Evolutionary conservation across 2,113 vertebrate genomes (phyloP), one percentile per base, ranked within the genome.

Genomic region (Syrmaticus mikado): DNA sequence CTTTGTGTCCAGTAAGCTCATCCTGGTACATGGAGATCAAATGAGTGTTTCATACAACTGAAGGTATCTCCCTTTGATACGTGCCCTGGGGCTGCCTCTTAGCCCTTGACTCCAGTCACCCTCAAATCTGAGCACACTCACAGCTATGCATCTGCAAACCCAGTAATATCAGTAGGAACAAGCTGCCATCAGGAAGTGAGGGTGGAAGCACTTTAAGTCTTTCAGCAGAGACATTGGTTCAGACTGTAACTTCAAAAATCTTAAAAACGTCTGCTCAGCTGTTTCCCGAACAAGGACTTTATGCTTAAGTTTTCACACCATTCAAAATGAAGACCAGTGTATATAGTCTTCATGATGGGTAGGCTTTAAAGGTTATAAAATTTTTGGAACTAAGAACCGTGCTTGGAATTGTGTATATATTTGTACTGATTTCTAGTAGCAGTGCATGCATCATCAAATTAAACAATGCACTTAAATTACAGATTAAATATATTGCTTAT

Each of bases 81-180:
- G 0, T 55, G 21, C 82, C 36, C 61, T 6, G 1, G 5, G 13
- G 13, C 46, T 68, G 52, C 7, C 30, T 43, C 34, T 72, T 48
- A 32, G 30, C 5, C 36, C 24, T 50, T 78, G 19, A 64, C 11
- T 64, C 6, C 30, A 30, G 30, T 40, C 46, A 40, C 13, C 3
- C 12, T 20, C 13, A 79, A 46, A 36, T 52, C 12, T 80, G 72
- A 73, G n/a, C 20, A 60, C 14, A 50, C 16, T 13, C 16, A 82
- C 2, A 5, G 3, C 11, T n/a, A 0, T 8, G 8, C 6, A 12
- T 58, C 32, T 71, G 5, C 65, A 40, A 21, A 6, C 22, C 16
- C 41, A n/a, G 30, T 25, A 22, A 64, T 28, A 14, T 57, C 41
- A 52, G 6, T n/a, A 62, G 45, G 45, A 19, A 20, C 16, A 86